Conservation (phyloP, 2,113 vertebrate species). For the Pteruthius melanotis region DNA sequence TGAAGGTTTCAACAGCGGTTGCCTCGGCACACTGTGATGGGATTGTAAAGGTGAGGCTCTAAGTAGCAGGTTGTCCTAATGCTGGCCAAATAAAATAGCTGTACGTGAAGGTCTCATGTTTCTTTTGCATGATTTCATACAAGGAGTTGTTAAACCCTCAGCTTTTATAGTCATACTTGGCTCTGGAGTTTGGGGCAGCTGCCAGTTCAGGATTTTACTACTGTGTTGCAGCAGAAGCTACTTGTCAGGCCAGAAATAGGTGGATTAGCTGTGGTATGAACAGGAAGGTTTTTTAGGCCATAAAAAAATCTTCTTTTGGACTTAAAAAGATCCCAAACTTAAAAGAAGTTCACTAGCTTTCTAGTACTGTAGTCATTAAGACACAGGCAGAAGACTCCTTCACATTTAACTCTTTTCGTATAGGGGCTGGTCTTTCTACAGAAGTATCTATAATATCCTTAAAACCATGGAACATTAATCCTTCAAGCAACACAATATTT, state of each 20-base stretch:
- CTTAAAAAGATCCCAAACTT: neutral
- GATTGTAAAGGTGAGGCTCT: conserved; percentile 84
- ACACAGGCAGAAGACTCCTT: neutral
- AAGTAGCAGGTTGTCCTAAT: neutral
- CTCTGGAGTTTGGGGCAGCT: neutral
- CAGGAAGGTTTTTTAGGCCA: neutral
- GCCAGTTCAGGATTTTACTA: neutral
- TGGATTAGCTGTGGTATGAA: neutral
- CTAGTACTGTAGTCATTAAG: neutral
- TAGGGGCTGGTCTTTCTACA: neutral
- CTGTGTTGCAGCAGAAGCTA: neutral
- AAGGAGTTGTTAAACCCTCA: neutral
- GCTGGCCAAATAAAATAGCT: neutral
- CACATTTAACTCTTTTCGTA: neutral
- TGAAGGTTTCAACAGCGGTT: conserved; percentile 83
- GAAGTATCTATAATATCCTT: neutral
- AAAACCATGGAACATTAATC: neutral
- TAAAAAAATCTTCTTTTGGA: neutral
- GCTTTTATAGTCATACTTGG: neutral
- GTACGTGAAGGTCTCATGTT: neutral
- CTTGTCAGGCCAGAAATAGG: neutral
- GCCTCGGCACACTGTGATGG: conserved; percentile 84
- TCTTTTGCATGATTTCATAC: neutral
- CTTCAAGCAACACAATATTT: neutral
- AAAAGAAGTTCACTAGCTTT: neutral